Percentiles rank a stretch among this genome's conserved stretches.
These are phyloP conservation scores for Drosophila tsacasi DNA, from an alignment of 1,140 invertebrate genomes.

Conservation along the genomic window DNA sequence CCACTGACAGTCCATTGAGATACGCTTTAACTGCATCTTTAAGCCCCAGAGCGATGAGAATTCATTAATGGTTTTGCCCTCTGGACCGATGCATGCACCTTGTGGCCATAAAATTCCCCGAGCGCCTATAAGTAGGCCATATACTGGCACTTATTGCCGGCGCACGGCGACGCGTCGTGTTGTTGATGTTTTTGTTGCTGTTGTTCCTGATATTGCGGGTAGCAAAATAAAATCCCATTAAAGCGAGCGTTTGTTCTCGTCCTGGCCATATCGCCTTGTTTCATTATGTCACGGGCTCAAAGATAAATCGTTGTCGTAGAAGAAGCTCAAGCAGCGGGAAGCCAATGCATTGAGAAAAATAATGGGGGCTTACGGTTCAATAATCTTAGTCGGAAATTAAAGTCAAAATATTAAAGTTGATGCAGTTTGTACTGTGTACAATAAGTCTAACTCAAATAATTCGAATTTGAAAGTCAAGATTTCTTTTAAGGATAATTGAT, in stretches of 20 bases:
- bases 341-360: constrained; percentile 16
- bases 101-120: constrained; percentile 40
- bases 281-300: constrained; percentile 63
- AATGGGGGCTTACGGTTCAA: not conserved
- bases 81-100: constrained; percentile 40
- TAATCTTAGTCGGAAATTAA: not conserved
- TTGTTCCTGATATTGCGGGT: constrained; percentile 9
- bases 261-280: constrained; percentile 58
- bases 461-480: not conserved
- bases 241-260: constrained; percentile 56
- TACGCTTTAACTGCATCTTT: constrained; percentile 43
- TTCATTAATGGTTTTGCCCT: constrained; percentile 48
- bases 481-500: not conserved
- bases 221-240: constrained; percentile 62
- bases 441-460: not conserved
- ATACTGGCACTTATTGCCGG: constrained; percentile 44
- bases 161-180: constrained; percentile 22
- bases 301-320: constrained; percentile 69
- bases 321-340: constrained; percentile 12
- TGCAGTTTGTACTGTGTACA: not conserved
- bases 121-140: constrained; percentile 52
- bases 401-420: not conserved
- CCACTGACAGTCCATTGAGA: constrained; percentile 32
- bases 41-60: constrained; percentile 41
- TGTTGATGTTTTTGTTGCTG: constrained; percentile 4